Evolutionary conservation across 2,888 invertebrate genomes (phyloP).

Genomic region (Yponomeuta cagnagella): DNA sequence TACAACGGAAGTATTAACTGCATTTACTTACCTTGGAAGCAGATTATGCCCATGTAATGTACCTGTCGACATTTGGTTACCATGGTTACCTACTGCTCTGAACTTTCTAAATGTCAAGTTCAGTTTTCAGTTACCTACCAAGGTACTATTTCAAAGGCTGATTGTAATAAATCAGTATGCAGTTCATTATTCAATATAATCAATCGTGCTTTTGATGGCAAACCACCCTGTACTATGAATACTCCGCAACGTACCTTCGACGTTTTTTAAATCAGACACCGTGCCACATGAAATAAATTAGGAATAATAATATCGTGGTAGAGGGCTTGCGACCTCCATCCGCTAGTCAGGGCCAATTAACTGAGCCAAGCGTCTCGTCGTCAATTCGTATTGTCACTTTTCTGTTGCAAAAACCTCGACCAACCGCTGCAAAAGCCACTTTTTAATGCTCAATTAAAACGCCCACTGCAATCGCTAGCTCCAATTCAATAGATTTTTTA

Average conservation of each 20-base stretch:
- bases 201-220: too few relatives aligned
- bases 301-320: conserved; percentile 28
- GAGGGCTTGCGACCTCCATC: conserved; percentile 49
- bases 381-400: conserved; percentile 44
- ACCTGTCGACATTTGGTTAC: too few relatives aligned
- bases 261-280: neutral
- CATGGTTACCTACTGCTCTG: too few relatives aligned
- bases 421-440: neutral
- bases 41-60: too few relatives aligned
- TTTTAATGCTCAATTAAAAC: conserved; percentile 7
- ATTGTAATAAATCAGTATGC: too few relatives aligned
- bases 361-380: conserved; percentile 45
- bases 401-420: conserved; percentile 38
- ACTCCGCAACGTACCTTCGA: too few relatives aligned
- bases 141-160: too few relatives aligned
- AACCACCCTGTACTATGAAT: neutral
- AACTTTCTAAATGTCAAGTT: too few relatives aligned
- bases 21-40: too few relatives aligned
- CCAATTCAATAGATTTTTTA: neutral
- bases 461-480: neutral
- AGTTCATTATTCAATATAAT: too few relatives aligned
- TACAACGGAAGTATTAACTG: too few relatives aligned
- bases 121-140: too few relatives aligned
- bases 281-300: neutral
- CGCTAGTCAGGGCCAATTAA: conserved; percentile 50